Evolutionary conservation across 2,888 invertebrate species (phyloP), one percentile per base, ranked within the genome.

Genomic region (Dicyrtomina minuta): DNA sequence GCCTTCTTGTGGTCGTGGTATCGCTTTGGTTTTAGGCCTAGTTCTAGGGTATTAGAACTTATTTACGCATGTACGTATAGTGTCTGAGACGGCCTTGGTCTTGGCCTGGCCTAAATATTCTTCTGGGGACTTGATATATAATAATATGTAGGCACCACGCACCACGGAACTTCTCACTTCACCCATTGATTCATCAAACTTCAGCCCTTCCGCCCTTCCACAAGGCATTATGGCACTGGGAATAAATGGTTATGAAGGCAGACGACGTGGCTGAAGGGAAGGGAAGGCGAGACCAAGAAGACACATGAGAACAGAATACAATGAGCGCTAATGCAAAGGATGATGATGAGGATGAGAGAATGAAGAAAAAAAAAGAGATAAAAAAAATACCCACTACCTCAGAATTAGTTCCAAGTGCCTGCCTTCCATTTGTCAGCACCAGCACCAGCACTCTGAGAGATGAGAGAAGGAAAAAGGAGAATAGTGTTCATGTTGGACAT

Each of bases 391-490:
- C 62, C 49, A 62, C 62, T 62, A 62, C 62, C 64, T 64, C 64
- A 64, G 51, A 39, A 64, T 64, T 64, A 53, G 64, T 64, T 64
- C 64, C 64, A 51, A 61, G 64, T 49, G 64, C 39, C 51, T 64
- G 64, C 64, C 64, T 53, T 64, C 51, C 64, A 64, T 64, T 64
- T 64, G 64, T 64, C 64, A 64, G 51, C 64, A 64, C 62, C 49
- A 17, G 33, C 33, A 5, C n/a, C n/a, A n/a, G n/a, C n/a, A n/a
- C n/a, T n/a, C n/a, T n/a, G n/a, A n/a, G n/a, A n/a, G n/a, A n/a
- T n/a, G n/a, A n/a, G n/a, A n/a, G n/a, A n/a, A n/a, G n/a, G n/a
- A n/a, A n/a, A n/a, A n/a, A n/a, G n/a, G 33, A 33, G 33, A 33
- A 33, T 22, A 51, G 33, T 53, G 61, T 61, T 58, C 15, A 13